Conservation (phyloP, 1,140 invertebrate species). For the Drosophila littoralis region DNA sequence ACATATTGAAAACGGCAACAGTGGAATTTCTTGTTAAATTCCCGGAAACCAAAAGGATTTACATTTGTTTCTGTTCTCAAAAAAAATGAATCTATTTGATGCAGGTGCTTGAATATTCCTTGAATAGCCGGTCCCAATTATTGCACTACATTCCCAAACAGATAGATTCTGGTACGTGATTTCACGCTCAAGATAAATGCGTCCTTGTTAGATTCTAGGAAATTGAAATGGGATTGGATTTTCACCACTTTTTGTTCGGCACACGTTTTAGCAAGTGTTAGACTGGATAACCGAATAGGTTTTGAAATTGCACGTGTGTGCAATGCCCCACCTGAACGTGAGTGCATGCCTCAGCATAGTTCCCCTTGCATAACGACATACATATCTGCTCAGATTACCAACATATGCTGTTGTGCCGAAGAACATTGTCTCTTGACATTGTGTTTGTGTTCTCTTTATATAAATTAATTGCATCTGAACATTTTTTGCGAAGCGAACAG, state of each 20-base stretch:
- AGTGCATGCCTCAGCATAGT: constrained; percentile 6
- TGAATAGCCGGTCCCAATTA: constrained; percentile 46
- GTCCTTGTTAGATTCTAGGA: constrained; percentile 53
- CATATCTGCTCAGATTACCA: constrained; percentile 11
- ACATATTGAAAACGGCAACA: neutral
- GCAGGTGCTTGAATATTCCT: constrained; percentile 32
- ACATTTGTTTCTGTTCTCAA: constrained; percentile 6
- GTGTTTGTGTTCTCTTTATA: neutral
- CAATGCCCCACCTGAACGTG: constrained; percentile 32
- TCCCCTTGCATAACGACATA: constrained; percentile 5
- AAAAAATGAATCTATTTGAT: neutral
- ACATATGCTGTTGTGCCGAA: constrained; percentile 1
- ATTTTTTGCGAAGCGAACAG: too few species aligned
- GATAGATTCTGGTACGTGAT: constrained; percentile 63
- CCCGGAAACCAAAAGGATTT: constrained; percentile 64
- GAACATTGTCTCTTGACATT: constrained; percentile 4
- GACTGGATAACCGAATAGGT: constrained; percentile 10
- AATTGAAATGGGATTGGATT: constrained; percentile 45
- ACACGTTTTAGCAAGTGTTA: constrained; percentile 43
- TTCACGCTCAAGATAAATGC: constrained; percentile 69
- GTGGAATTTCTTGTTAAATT: constrained; percentile 21
- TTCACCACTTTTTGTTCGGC: constrained; percentile 53
- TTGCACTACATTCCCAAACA: constrained; percentile 22
- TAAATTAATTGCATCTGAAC: neutral
- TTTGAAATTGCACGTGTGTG: constrained; percentile 29